phyloP scores from a whole-genome alignment of 2,888 invertebrate species.

The Spilosoma lubricipeda region DNA sequence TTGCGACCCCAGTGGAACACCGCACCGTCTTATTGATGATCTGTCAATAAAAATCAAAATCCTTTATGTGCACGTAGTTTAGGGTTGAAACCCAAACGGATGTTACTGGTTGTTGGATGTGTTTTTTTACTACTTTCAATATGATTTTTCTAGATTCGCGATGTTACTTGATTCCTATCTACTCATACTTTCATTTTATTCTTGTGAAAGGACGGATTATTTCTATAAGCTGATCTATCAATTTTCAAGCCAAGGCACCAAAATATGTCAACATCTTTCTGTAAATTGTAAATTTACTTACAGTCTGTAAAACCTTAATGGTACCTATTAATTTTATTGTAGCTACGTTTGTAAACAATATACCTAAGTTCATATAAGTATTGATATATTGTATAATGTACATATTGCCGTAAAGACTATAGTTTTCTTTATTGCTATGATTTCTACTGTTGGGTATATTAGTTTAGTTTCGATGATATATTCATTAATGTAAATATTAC shows the following conservation, averaged over 20 bases:
- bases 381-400: too few relatives aligned
- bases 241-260: too few relatives aligned
- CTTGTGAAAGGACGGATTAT: too few relatives aligned
- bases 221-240: too few relatives aligned
- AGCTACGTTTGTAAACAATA: neutral
- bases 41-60: constrained; percentile 61
- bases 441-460: neutral
- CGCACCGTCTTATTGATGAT: constrained; percentile 65
- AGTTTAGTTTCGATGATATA: neutral
- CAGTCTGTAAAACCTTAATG: too few relatives aligned
- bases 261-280: too few relatives aligned
- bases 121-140: neutral
- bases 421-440: neutral
- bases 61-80: constrained; percentile 33
- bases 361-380: too few relatives aligned
- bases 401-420: neutral
- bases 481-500: neutral
- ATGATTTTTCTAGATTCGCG: too few relatives aligned
- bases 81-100: constrained; percentile 17
- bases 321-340: neutral
- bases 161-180: too few relatives aligned
- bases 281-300: too few relatives aligned
- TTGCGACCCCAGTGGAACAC: constrained; percentile 50
- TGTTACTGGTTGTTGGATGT: neutral
- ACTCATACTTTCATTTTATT: too few relatives aligned